Base-by-base conservation (phyloP, 1,140 invertebrate genomes). In the Panagrolaimus sp. region DNA sequence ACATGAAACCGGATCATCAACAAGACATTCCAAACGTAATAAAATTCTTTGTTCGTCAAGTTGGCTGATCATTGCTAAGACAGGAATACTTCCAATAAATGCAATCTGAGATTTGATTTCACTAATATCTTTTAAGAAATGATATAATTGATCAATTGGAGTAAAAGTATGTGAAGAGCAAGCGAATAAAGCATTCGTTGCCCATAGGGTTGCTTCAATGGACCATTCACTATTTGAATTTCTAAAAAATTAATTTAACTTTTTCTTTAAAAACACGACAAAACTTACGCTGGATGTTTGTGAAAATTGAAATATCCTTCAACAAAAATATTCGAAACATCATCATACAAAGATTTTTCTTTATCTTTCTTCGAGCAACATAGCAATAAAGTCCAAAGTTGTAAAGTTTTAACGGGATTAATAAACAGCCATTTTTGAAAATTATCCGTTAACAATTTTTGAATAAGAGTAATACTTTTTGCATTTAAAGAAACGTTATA, bases 41-140 rank as follows among this genome's bases (percentile, higher is more conserved):
- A 58, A 58, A 58, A 58, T 17, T 21, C 52, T 21, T 26, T 58
- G 52, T 58, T 58, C 52, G 12, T 58, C 52, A 26, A 58, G 52
- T 28, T 58, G 52, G 17, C 52, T 21, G 5, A 21, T 26, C 15
- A 58, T n/a, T 3, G 28, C n/a, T 58, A 28, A 28, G 5, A 58
- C 8, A 17, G 52, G 21, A 17, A 21, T 58, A 28, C 28, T n/a
- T 17, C 21, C 21, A 26, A 58, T 58, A 24, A 28, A 14, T 24
- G 52, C 52, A 2, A 26, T 58, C 4, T 58, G 21, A 58, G n/a
- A 58, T 26, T 21, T 28, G 8, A 21, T 58, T 38, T 38, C 32
- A 38, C 7, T 38, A n/a, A 28, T 6, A n/a, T 21, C 21, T 17
- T 17, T 24, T 12, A 58, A 12, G 17, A 58, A 58, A 21, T 58